phyloP scores from a whole-genome alignment of 2,797 vertebrate species.

The Etheostoma perlongum region DNA sequence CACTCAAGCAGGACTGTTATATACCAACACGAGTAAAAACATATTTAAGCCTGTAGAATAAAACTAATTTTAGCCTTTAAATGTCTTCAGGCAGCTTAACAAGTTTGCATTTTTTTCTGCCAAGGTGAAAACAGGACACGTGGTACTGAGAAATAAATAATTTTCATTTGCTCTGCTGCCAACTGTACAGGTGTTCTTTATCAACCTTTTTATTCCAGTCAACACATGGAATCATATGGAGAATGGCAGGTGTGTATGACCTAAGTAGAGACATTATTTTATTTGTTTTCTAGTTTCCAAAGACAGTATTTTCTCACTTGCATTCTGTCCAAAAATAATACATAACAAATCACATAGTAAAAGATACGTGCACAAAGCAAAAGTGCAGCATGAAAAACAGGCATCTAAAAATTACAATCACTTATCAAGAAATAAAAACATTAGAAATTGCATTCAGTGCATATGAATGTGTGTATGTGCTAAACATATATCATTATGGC shows the following conservation, averaged over 20 bases:
- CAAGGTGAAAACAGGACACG: constrained; percentile 36
- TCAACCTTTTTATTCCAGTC: neutral
- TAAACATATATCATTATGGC: neutral
- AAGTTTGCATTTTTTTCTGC: constrained; percentile 24
- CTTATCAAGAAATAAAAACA: constrained; percentile 2
- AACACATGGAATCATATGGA: constrained; percentile 6
- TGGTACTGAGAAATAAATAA: constrained; percentile 14
- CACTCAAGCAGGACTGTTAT: constrained; percentile 21
- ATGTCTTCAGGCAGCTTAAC: constrained; percentile 28
- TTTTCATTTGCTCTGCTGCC: constrained; percentile 42
- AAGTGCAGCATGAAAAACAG: neutral
- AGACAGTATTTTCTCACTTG: neutral
- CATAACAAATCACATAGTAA: neutral
- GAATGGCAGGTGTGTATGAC: neutral
- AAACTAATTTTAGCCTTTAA: constrained; percentile 43
- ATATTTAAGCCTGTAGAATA: constrained; percentile 27
- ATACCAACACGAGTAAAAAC: constrained; percentile 45
- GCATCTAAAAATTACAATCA: constrained; percentile 32
- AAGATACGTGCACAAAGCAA: constrained; percentile 2
- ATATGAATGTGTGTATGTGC: neutral
- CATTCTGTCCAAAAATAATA: constrained; percentile 6
- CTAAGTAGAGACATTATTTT: neutral
- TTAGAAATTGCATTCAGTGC: constrained; percentile 26
- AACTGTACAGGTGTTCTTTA: constrained; percentile 8
- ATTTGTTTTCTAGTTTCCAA: constrained; percentile 21